These are phyloP conservation scores for Hestina assimilis DNA, from an alignment of 1,140 invertebrate species.

Conservation along the genomic window DNA sequence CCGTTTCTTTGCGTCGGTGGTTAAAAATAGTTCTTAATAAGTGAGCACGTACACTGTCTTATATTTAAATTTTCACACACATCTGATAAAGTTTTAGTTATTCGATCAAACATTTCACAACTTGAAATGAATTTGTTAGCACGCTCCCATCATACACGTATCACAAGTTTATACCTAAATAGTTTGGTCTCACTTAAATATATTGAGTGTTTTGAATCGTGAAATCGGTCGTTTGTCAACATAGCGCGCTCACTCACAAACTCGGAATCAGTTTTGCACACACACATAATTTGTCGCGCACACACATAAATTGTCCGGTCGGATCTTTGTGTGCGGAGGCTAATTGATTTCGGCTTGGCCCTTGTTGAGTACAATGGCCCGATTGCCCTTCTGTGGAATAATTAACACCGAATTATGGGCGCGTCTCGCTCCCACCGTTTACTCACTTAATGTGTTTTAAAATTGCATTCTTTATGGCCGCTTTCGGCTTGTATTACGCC, in stretches of 20 bases:
- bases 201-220: constrained; percentile 4
- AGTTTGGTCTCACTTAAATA: background rate
- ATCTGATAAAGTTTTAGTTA: too few species aligned
- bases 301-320: constrained; percentile 48
- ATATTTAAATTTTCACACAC: too few species aligned
- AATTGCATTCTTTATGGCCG: constrained; percentile 34
- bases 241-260: background rate
- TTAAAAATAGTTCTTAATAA: too few species aligned
- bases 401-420: constrained; percentile 55
- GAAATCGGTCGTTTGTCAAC: background rate
- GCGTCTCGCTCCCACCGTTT: constrained; percentile 40
- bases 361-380: constrained; percentile 35
- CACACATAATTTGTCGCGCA: constrained; percentile 47
- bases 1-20: too few species aligned
- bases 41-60: too few species aligned
- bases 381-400: constrained; percentile 46
- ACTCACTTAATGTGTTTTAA: constrained; percentile 50
- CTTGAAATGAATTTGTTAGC: too few species aligned
- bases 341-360: constrained; percentile 58
- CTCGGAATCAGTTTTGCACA: constrained; percentile 40
- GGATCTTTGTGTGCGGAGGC: constrained; percentile 47
- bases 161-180: too few species aligned
- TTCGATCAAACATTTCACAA: background rate
- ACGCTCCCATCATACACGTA: background rate
- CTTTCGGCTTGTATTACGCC: constrained; percentile 21